Evolutionary conservation across 2,888 invertebrate genomes (phyloP).

Genomic region (Calliphora vomitoria): DNA sequence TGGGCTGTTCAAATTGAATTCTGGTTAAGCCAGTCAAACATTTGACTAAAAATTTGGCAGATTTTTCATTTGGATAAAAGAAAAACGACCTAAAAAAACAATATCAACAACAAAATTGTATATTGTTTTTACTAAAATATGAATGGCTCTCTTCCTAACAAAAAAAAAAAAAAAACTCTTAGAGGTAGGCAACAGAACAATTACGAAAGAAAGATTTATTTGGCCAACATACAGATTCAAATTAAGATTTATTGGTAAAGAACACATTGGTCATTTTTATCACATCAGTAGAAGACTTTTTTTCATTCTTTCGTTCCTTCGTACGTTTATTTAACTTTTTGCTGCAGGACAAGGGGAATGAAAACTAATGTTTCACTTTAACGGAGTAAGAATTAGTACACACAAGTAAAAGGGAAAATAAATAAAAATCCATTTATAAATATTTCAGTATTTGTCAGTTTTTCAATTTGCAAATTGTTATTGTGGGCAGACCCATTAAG

Average conservation of each 20-base stretch:
- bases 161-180: constrained; percentile 4
- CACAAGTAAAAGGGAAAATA: neutral
- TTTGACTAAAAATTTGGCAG: constrained; percentile 62
- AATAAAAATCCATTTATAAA: constrained; percentile 25
- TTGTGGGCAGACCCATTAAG: constrained; percentile 6
- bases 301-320: neutral
- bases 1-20: constrained; percentile 64
- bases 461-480: neutral
- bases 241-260: constrained; percentile 70
- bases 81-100: constrained; percentile 42
- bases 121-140: constrained; percentile 60
- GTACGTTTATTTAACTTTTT: constrained; percentile 5
- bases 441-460: constrained; percentile 10
- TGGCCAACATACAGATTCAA: constrained; percentile 61
- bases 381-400: constrained; percentile 1
- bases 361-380: constrained; percentile 36
- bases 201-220: constrained; percentile 70
- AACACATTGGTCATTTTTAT: constrained; percentile 69
- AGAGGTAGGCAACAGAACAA: constrained; percentile 61
- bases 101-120: constrained; percentile 56
- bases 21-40: constrained; percentile 67
- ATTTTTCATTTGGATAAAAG: constrained; percentile 59
- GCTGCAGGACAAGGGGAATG: neutral
- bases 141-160: constrained; percentile 25
- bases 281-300: constrained; percentile 59